Conservation (phyloP, 2,113 vertebrate genomes). For the Eidolon helvum region DNA sequence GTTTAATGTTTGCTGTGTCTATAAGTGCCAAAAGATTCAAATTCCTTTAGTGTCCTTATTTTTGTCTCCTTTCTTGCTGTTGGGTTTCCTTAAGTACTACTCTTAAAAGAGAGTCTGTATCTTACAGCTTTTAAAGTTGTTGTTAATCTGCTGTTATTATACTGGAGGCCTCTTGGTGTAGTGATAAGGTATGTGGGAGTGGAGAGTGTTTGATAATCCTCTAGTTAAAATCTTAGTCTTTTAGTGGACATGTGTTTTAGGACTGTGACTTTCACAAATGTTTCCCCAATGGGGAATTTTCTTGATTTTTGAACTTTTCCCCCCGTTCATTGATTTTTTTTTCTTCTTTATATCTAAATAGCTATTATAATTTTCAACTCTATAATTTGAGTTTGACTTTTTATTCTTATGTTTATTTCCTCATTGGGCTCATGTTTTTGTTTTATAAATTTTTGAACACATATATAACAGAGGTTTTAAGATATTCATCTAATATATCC, state of each 20-base stretch:
- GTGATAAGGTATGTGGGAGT: neutral
- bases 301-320: neutral
- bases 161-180: neutral
- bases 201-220: neutral
- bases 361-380: neutral
- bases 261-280: neutral
- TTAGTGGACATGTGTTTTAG: neutral
- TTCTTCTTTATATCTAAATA: neutral
- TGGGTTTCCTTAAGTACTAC: neutral
- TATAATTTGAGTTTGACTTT: neutral
- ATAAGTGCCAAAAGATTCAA: neutral
- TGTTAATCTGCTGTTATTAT: slow-evolving; percentile 13
- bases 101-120: slow-evolving; percentile 36
- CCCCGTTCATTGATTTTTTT: neutral
- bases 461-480: neutral
- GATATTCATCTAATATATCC: neutral
- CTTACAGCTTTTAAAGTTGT: neutral
- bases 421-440: neutral
- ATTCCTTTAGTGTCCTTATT: neutral
- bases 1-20: slow-evolving; percentile 33
- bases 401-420: neutral
- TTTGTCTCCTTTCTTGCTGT: neutral
- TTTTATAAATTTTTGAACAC: neutral
- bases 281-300: neutral
- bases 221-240: neutral